A percentile compares a stretch with the other conserved stretches of the same genome.
These are phyloP conservation scores for Caenorhabditis sp. DNA, from an alignment of 2,888 invertebrate species.

Conservation along the genomic window DNA sequence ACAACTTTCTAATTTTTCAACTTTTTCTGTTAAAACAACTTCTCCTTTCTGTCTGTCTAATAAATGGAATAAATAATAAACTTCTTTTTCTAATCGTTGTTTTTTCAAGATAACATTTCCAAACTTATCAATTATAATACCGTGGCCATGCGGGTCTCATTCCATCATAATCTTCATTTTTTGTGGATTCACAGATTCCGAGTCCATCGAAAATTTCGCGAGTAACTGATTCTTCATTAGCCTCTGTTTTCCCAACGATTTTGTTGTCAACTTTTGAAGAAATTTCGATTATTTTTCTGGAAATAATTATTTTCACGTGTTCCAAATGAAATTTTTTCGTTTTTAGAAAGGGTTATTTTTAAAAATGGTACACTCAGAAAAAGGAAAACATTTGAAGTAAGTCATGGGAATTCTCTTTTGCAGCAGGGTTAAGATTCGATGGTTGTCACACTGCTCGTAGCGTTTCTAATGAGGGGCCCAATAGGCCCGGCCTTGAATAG, in stretches of 20 bases:
- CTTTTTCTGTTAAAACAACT: too few relatives aligned
- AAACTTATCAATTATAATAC: constrained; percentile 36
- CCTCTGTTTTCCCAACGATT: background rate
- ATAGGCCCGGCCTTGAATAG: too few relatives aligned
- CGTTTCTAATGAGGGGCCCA: too few relatives aligned
- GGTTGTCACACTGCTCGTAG: too few relatives aligned
- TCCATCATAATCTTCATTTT: constrained; percentile 47
- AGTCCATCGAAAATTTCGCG: constrained; percentile 40
- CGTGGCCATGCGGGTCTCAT: constrained; percentile 57
- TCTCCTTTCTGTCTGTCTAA: background rate
- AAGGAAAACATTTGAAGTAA: too few relatives aligned
- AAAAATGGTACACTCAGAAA: too few relatives aligned
- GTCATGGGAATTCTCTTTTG: too few relatives aligned
- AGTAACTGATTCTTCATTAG: background rate
- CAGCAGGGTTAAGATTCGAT: too few relatives aligned
- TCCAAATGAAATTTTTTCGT: too few relatives aligned
- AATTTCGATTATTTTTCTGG: constrained; percentile 13
- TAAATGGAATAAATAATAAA: constrained; percentile 8
- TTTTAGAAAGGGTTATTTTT: too few relatives aligned
- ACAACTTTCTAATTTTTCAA: background rate
- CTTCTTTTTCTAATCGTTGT: background rate
- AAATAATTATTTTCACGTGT: constrained; percentile 4
- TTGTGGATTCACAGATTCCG: constrained; percentile 26
- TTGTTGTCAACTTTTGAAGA: background rate
- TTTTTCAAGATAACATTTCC: too few relatives aligned